A percentile compares a stretch with the other conserved stretches of the same genome.
Conservation (phyloP, 2,888 invertebrate species). For the Polietes domitor region DNA sequence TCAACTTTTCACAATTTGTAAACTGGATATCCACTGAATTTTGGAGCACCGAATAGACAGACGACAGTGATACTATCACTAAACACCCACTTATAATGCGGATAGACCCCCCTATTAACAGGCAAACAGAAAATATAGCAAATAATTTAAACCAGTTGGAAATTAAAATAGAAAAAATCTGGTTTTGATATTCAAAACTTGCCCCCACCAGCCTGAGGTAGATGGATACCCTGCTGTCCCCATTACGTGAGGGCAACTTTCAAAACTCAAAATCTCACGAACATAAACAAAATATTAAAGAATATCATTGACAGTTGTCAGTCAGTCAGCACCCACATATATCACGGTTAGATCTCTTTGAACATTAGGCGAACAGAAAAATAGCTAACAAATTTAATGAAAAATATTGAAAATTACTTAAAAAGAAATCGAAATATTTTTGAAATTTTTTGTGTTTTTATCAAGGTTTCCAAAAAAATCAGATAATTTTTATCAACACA, state of each 20-base stretch:
- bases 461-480: too few species aligned
- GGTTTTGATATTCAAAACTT: not conserved
- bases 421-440: not conserved
- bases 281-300: not conserved
- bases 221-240: not conserved
- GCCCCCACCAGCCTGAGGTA: not conserved
- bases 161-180: not conserved
- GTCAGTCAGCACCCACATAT: conserved; percentile 26
- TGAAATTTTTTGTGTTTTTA: too few species aligned
- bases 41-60: not conserved
- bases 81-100: conserved; percentile 11
- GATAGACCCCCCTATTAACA: not conserved
- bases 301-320: not conserved
- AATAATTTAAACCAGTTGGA: not conserved
- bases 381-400: not conserved
- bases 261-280: too few species aligned
- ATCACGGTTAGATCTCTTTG: not conserved
- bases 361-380: conserved; percentile 4
- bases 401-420: not conserved
- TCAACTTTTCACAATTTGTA: not conserved
- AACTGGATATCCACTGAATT: not conserved
- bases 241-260: not conserved
- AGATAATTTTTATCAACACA: not conserved
- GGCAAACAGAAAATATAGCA: conserved; percentile 19
- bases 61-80: not conserved